phyloP scores from a whole-genome alignment of 2,797 vertebrate species.

The Lepilemur ruficaudatus region DNA sequence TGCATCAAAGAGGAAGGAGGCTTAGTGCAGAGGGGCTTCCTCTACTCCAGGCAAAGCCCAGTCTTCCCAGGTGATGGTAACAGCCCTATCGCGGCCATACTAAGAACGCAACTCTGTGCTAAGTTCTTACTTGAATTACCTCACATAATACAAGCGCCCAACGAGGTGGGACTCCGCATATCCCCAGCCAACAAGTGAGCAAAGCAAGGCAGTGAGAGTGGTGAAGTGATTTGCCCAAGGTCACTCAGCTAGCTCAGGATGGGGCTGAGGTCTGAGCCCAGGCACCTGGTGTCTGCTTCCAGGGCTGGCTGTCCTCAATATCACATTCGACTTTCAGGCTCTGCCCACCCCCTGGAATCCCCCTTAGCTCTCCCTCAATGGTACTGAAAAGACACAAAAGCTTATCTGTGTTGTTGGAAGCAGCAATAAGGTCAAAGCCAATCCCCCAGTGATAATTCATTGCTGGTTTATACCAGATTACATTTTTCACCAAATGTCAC shows the following conservation, averaged over 20 bases:
- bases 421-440: neutral
- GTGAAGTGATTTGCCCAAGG: neutral
- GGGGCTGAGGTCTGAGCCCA: neutral
- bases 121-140: neutral
- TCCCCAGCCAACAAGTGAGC: neutral
- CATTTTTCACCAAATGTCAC: constrained; percentile 31
- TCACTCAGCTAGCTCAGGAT: neutral
- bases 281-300: neutral
- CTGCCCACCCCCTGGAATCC: too few species aligned
- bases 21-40: neutral
- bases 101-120: neutral
- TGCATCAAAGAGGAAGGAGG: neutral
- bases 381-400: neutral
- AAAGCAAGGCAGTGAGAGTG: neutral
- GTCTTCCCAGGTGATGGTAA: neutral
- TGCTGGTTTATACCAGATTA: constrained; percentile 35
- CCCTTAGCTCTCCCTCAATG: neutral
- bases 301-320: neutral
- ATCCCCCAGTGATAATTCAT: neutral
- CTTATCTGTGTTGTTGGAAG: neutral
- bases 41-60: neutral
- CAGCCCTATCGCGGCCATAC: neutral
- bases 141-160: neutral
- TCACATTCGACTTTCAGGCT: neutral
- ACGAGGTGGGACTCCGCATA: neutral